Base-by-base conservation (phyloP, 2,888 invertebrate genomes). In the Epistrophe grossulariae region DNA sequence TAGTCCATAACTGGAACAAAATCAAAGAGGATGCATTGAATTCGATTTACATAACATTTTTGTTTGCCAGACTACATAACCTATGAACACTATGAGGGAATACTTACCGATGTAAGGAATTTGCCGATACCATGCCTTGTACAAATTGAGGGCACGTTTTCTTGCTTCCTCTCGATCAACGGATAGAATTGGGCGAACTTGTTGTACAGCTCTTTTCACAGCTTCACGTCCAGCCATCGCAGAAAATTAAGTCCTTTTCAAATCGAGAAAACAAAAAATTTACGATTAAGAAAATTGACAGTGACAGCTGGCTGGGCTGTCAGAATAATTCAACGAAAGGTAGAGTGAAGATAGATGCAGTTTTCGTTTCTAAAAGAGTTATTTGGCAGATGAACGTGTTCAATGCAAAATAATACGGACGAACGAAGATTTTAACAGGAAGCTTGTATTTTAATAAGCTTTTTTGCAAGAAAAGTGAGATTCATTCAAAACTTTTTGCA, bases 91-190 rank as follows among this genome's bases (percentile, higher is more conserved):
- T 43, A 1, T 40, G 19, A 11, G 31, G 8, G 6, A 10, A 45
- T 88, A 94, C 95, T 94, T 94, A 98, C 98, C 95, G 91, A 98
- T 94, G 92, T 96, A 96, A 9, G 98, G 98, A 84, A 98, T 94
- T 93, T 98, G 97, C 89, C 98, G 96, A 93, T 97, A 97, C 98
- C 99, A 99, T 78, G 98, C 96, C 94, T 97, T 98, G 93, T 99
- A 99, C 77, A 99, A 94, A 92, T 95, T 97, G 10, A 98, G 91
- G 1, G 97, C 98, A 92, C 98, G 95, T 91, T 94, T 94, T 90
- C 95, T 95, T 1, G 98, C 98, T 92, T 99, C 98, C 5, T 93
- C 94, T 57, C 93, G 94, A 91, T 96, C 96, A 72, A 96, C 90
- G 1, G 99, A 99, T 88, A 99, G 94, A 90, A 99, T 94, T 40